Conservation (phyloP, 1,140 invertebrate genomes). For the Drosophila tristis region DNA sequence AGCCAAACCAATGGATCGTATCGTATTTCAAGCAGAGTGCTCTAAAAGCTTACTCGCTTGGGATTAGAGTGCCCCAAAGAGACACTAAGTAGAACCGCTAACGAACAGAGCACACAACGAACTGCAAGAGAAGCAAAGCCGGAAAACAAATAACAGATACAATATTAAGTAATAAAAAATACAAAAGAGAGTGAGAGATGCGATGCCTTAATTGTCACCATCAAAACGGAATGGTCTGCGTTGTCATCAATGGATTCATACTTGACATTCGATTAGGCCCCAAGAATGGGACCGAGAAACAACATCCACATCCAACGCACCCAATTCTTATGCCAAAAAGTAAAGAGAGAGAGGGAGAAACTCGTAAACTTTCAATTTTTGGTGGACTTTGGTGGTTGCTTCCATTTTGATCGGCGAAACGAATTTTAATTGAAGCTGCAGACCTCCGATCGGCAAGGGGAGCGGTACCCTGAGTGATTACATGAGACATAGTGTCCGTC, state of each 20-base stretch:
- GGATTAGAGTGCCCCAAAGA: conserved; percentile 3
- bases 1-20: conserved; percentile 5
- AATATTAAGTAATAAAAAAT: conserved; percentile 66
- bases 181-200: conserved; percentile 1
- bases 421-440: conserved; percentile 78
- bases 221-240: conserved; percentile 62
- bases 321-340: conserved; percentile 61
- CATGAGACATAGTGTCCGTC: conserved; percentile 34
- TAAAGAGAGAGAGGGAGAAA: conserved; percentile 8
- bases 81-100: conserved; percentile 47
- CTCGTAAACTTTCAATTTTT: conserved; percentile 60
- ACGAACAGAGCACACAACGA: conserved; percentile 33
- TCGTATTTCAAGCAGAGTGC: conserved; percentile 10
- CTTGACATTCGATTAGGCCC: conserved; percentile 74
- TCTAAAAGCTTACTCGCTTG: conserved; percentile 9
- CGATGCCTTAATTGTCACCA: conserved; percentile 47
- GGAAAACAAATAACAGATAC: conserved; percentile 49
- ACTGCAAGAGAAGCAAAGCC: conserved; percentile 49
- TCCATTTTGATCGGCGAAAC: conserved; percentile 70
- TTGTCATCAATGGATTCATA: conserved; percentile 77
- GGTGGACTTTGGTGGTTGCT: conserved; percentile 44
- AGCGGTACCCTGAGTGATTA: conserved; percentile 48
- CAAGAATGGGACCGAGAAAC: conserved; percentile 28
- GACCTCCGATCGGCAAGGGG: conserved; percentile 32
- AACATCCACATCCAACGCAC: conserved; percentile 6